Evolutionary conservation across 2,113 vertebrate genomes (phyloP), one percentile per base, ranked within the genome.

Genomic region (Tamias sibiricus): DNA sequence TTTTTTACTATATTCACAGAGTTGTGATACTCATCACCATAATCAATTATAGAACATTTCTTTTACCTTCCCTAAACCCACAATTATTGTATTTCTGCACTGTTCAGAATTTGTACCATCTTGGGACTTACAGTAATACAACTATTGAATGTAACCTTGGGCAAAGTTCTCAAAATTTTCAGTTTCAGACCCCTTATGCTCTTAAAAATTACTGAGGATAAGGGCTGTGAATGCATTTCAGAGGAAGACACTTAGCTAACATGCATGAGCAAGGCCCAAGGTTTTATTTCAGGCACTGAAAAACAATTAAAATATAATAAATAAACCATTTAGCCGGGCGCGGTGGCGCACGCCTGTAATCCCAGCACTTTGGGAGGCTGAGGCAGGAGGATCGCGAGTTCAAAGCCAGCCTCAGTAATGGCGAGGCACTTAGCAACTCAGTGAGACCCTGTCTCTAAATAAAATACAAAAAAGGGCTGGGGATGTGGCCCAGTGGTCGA

Each of bases 121-220:
- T 79, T 84, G 87, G 54, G 10, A 91, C 17, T 5, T 74, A 37
- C 79, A 79, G 32, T 91, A 77, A 72, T 87, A 77, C 12, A 40
- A 82, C 17, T 22, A 12, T 32, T 75, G 44, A 68, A 30, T 82
- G 10, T 72, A 30, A 83, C 20, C 14, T 59, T 44, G 52, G 54
- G 3, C 44, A 93, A 47, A 93, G 42, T 82, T 95, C 75, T 93
- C 19, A 71, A 86, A 87, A 57, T n/a, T n/a, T 88, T 87, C 84
- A 72, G 32, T 66, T 37, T 86, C 13, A 68, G 74, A 85, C n/a
- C 6, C 20, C 35, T 77, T 71, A 35, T 0, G 35, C 3, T 47
- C 44, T 71, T 91, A 91, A 89, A 89, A 62, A 87, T 81, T 86
- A 90, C 44, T n/a, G 20, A 85, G 16, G 54, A 54, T n/a, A 66